phyloP scores from a whole-genome alignment of 2,797 vertebrate genomes.

The Eremophila alpestris region DNA sequence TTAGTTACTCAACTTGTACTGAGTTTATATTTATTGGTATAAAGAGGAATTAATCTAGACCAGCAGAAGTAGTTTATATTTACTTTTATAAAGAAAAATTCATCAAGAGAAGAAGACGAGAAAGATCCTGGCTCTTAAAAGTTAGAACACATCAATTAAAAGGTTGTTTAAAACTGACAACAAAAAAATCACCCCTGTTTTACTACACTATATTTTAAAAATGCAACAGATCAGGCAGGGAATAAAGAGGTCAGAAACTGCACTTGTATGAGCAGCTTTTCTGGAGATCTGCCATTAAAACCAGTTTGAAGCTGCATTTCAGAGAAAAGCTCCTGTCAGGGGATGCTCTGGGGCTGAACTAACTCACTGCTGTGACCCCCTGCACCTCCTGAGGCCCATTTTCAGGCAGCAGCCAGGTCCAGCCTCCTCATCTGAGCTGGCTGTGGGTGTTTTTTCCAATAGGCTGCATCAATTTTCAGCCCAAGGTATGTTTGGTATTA shows the following conservation, averaged over 20 bases:
- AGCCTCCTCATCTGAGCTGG: not conserved
- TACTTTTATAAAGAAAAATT: not conserved
- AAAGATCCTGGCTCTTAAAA: not conserved
- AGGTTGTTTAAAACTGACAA: not conserved
- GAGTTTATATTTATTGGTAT: not conserved
- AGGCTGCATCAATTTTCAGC: constrained; percentile 12
- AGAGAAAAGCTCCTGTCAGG: not conserved
- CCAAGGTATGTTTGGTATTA: constrained; percentile 1
- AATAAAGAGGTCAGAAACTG: not conserved
- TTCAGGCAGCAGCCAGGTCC: not conserved
- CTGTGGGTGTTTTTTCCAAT: not conserved
- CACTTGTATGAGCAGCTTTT: not conserved
- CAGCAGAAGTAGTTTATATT: not conserved
- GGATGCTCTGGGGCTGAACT: not conserved
- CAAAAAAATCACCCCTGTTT: not conserved
- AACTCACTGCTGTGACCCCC: not conserved
- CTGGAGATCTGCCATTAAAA: not conserved
- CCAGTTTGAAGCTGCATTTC: not conserved
- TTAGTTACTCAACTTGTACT: not conserved
- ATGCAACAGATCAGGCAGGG: not conserved
- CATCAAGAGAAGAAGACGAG: not conserved
- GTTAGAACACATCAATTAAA: not conserved
- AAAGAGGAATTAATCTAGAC: not conserved
- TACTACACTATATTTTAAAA: not conserved
- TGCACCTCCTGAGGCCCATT: not conserved